phyloP scores from a whole-genome alignment of 2,888 invertebrate species.

The Nemoura dubitans region DNA sequence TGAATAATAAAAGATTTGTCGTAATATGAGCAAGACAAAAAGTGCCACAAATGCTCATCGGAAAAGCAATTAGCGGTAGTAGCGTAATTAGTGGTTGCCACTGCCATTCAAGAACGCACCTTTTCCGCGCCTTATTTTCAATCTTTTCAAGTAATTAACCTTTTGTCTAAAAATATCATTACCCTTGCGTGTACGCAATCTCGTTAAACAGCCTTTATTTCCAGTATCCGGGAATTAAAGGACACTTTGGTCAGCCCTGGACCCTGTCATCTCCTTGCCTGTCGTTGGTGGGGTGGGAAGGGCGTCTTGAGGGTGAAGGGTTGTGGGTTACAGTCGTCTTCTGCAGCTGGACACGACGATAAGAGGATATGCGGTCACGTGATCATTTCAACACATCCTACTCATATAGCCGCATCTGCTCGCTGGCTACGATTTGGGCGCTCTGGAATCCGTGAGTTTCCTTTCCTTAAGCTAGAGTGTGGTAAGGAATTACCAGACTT shows the following conservation, averaged over 20 bases:
- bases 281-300: not conserved
- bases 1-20: not conserved
- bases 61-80: not conserved
- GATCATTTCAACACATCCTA: conserved; percentile 19
- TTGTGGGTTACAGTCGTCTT: conserved; percentile 20
- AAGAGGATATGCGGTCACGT: conserved; percentile 20
- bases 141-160: not conserved
- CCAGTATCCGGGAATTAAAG: not conserved
- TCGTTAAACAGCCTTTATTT: not conserved
- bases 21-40: not conserved
- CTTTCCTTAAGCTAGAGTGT: too few species aligned
- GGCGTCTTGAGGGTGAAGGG: not conserved
- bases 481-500: too few species aligned
- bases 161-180: not conserved
- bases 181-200: not conserved
- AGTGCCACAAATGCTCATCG: not conserved
- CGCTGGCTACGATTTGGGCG: not conserved
- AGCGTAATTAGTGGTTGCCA: not conserved
- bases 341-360: conserved; percentile 38
- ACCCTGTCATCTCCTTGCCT: not conserved
- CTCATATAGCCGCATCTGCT: not conserved
- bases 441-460: too few species aligned
- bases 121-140: not conserved
- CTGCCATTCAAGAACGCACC: not conserved
- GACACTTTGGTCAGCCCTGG: conserved; percentile 13